phyloP scores from a whole-genome alignment of 1,140 invertebrate species.

The Meloidogyne hapla region DNA sequence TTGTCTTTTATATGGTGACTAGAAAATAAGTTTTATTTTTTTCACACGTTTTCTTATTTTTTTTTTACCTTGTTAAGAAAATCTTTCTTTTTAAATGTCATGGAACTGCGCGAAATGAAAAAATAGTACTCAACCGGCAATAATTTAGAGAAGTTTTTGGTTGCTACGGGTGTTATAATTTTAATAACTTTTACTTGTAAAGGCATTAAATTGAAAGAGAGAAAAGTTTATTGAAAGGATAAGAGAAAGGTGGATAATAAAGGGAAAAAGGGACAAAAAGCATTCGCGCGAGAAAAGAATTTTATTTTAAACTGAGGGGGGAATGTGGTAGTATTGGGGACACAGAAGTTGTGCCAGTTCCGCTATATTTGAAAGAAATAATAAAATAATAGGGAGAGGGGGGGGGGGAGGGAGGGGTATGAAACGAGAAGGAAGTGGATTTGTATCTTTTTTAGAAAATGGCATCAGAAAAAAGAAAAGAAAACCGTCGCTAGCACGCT shows the following conservation, averaged over 20 bases:
- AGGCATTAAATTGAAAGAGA: not conserved
- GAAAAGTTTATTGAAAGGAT: not conserved
- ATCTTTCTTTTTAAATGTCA: not conserved
- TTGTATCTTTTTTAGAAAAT: not conserved
- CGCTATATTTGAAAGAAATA: not conserved
- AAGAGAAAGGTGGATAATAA: not conserved
- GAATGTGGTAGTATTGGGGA: not conserved
- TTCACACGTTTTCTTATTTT: too few relatives aligned
- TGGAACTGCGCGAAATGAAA: not conserved
- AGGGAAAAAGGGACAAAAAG: not conserved
- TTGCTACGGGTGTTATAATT: not conserved
- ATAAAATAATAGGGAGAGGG: too few relatives aligned
- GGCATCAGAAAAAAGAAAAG: not conserved
- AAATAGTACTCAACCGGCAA: not conserved
- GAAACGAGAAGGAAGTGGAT: constrained; percentile 2
- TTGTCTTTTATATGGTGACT: too few relatives aligned
- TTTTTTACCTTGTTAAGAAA: not conserved
- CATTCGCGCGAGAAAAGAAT: not conserved
- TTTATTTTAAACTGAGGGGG: not conserved
- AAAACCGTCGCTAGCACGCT: not conserved
- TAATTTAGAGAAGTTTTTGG: not conserved
- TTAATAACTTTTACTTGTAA: not conserved
- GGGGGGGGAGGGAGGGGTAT: not conserved
- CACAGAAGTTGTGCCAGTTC: not conserved
- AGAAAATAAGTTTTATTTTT: too few relatives aligned